Percentiles rank a stretch among this genome's conserved stretches.
phyloP scores from a whole-genome alignment of 1,140 invertebrate species.

The Bombus soroeensis region DNA sequence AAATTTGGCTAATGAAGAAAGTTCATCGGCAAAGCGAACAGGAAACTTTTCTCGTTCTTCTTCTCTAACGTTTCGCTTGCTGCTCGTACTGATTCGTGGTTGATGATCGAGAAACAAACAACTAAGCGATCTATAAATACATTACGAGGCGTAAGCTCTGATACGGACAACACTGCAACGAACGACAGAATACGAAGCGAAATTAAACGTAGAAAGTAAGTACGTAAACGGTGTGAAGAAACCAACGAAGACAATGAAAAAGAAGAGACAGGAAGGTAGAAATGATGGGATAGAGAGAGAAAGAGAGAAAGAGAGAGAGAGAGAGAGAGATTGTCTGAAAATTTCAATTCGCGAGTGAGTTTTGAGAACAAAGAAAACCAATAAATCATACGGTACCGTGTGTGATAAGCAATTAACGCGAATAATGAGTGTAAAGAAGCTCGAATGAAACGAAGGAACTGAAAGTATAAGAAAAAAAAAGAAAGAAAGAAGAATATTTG shows the following conservation, averaged over 20 bases:
- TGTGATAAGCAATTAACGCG: neutral
- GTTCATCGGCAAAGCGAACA: neutral
- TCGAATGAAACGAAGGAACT: neutral
- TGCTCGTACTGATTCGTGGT: slow-evolving; percentile 40
- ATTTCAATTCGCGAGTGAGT: slow-evolving; percentile 38
- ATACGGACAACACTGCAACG: slow-evolving; percentile 79
- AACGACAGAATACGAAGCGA: slow-evolving; percentile 75
- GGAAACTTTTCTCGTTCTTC: neutral
- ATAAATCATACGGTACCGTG: neutral
- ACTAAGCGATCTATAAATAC: slow-evolving; percentile 82
- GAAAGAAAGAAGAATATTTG: too few species aligned
- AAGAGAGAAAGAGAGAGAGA: neutral
- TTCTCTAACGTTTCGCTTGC: neutral
- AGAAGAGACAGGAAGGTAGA: neutral
- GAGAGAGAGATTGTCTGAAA: slow-evolving; percentile 1
- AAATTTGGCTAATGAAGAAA: neutral
- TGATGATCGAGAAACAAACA: slow-evolving; percentile 52
- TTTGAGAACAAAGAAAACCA: neutral
- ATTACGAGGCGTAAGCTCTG: slow-evolving; percentile 82
- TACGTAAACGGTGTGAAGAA: neutral
- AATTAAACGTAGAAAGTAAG: slow-evolving; percentile 62
- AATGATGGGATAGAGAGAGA: neutral
- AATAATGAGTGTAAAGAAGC: slow-evolving; percentile 8
- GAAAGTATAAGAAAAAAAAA: neutral
- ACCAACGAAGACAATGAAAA: slow-evolving; percentile 36